These are phyloP conservation scores for Drosophila macrothrix DNA, from an alignment of 2,888 invertebrate genomes.

Conservation along the genomic window DNA sequence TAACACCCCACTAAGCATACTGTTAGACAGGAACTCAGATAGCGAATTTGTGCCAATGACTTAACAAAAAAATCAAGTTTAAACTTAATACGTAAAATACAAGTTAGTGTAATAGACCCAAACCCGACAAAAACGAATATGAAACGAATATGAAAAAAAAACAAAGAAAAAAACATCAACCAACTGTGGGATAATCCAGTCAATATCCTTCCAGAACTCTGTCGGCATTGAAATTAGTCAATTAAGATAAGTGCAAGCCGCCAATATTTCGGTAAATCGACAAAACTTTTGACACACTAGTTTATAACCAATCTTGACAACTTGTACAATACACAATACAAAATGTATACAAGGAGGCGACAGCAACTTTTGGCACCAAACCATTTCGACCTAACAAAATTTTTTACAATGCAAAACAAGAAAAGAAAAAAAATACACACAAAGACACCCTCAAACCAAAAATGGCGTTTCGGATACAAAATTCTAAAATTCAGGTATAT, in stretches of 20 bases:
- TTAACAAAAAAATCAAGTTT: constrained; percentile 38
- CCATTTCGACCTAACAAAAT: constrained; percentile 62
- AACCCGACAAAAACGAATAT: constrained; percentile 5
- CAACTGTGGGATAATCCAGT: constrained; percentile 35
- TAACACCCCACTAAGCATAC: constrained; percentile 20
- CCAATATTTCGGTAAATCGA: constrained; percentile 43
- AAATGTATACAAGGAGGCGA: constrained; percentile 41
- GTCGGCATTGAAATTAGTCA: constrained; percentile 64
- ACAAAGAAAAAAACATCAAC: constrained; percentile 3
- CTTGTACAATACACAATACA: constrained; percentile 44
- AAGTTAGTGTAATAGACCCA: constrained; percentile 35
- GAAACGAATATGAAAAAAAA: too few species aligned
- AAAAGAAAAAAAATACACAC: constrained; percentile 31
- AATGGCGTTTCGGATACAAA: constrained; percentile 84
- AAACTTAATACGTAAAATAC: constrained; percentile 47
- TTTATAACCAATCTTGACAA: constrained; percentile 33
- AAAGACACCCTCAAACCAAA: constrained; percentile 58
- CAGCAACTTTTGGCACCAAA: constrained; percentile 61
- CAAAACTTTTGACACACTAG: constrained; percentile 32
- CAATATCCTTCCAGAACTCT: constrained; percentile 50
- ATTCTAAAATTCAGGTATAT: constrained; percentile 85
- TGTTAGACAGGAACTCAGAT: constrained; percentile 42
- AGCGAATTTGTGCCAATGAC: constrained; percentile 70
- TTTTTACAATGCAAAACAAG: constrained; percentile 50
- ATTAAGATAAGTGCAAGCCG: constrained; percentile 63